Evolutionary conservation across 2,797 vertebrate genomes (phyloP).

Genomic region (Valencia hispanica): DNA sequence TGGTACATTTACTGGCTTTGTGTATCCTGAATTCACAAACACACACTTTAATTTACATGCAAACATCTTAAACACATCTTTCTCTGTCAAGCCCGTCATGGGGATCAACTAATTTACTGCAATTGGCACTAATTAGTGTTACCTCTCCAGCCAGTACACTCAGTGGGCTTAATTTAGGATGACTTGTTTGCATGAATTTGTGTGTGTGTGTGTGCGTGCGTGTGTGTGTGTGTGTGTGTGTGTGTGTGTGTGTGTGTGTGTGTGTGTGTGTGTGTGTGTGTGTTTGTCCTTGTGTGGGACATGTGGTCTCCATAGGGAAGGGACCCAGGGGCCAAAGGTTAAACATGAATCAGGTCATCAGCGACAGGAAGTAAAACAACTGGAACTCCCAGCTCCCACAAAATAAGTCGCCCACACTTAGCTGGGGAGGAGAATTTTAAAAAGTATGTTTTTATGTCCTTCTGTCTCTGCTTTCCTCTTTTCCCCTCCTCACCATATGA

Average conservation of each 20-base stretch:
- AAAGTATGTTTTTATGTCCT: constrained; percentile 24
- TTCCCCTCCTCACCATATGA: constrained; percentile 22
- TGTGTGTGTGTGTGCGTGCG: constrained; percentile 35
- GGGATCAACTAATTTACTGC: constrained; percentile 67
- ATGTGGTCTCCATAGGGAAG: constrained; percentile 70
- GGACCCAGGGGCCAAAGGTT: constrained; percentile 74
- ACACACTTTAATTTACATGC: constrained; percentile 41
- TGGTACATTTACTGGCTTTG: constrained; percentile 45
- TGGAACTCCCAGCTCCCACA: constrained; percentile 73
- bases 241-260: constrained; percentile 52
- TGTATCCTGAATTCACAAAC: constrained; percentile 39
- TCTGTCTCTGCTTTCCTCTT: not conserved
- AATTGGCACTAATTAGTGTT: constrained; percentile 76
- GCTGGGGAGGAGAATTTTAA: constrained; percentile 13
- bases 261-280: constrained; percentile 33
- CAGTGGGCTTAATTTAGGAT: constrained; percentile 58
- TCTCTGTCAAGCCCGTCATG: constrained; percentile 58
- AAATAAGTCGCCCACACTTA: constrained; percentile 34
- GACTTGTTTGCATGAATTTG: constrained; percentile 57
- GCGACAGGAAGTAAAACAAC: constrained; percentile 82
- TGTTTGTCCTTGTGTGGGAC: constrained; percentile 60
- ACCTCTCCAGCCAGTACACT: constrained; percentile 69
- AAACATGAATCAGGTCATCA: constrained; percentile 80
- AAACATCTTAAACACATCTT: constrained; percentile 47
- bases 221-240: constrained; percentile 28